Conservation (phyloP, 2,113 vertebrate genomes). For the Spea bombifrons region DNA sequence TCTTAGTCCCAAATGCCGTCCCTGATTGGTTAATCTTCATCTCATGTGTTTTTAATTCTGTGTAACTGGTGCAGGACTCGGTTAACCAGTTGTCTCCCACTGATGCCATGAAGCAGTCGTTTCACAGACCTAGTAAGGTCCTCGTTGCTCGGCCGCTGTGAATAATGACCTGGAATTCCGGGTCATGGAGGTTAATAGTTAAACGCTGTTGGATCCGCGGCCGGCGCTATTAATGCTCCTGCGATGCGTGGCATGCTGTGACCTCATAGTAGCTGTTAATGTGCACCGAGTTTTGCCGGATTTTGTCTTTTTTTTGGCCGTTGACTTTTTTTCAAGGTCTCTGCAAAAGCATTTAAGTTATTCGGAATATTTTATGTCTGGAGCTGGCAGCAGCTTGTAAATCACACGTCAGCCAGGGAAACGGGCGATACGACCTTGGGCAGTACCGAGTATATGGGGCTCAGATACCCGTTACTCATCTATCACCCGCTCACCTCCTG, state of each 20-base stretch:
- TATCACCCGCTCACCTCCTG: too few relatives aligned
- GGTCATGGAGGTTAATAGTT: background rate
- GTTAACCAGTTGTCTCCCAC: too few relatives aligned
- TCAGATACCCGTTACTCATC: too few relatives aligned
- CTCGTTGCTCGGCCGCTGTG: background rate
- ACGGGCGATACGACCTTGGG: too few relatives aligned
- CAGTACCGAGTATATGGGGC: too few relatives aligned
- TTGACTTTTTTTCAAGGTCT: background rate
- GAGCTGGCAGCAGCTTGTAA: background rate
- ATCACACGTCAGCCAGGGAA: too few relatives aligned
- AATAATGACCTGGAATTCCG: background rate
- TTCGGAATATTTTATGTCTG: background rate
- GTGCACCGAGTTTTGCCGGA: background rate
- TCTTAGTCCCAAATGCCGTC: too few relatives aligned
- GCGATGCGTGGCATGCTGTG: background rate
- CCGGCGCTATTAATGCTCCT: background rate
- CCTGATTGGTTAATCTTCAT: too few relatives aligned
- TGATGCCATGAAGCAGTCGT: too few relatives aligned
- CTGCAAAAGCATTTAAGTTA: background rate
- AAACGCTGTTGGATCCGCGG: background rate
- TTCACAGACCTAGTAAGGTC: too few relatives aligned
- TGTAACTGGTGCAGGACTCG: too few relatives aligned
- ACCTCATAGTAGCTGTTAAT: background rate
- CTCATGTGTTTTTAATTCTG: too few relatives aligned
- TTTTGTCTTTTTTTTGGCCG: background rate